Percentiles rank a stretch among this genome's conserved stretches.
phyloP scores from a whole-genome alignment of 2,113 vertebrate genomes.

The Cephalopholis sonnerati region DNA sequence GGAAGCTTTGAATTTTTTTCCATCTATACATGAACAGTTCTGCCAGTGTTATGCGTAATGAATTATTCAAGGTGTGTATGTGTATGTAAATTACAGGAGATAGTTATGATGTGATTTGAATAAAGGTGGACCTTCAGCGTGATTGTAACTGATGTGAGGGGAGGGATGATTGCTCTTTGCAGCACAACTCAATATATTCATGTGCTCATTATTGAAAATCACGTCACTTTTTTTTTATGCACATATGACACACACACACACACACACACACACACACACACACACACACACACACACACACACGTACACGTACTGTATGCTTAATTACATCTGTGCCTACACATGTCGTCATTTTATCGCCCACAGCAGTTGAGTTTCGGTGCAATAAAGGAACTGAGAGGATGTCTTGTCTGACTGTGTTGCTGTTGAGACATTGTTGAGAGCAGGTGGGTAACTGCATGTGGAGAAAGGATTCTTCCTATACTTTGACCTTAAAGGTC shows the following conservation, averaged over 20 bases:
- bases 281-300: background rate
- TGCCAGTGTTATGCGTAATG: conserved; percentile 72
- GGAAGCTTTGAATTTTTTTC: conserved; percentile 59
- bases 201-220: conserved; percentile 61
- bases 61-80: conserved; percentile 77
- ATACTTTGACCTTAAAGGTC: background rate
- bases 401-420: conserved; percentile 6
- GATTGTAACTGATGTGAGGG: conserved; percentile 71
- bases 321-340: conserved; percentile 21
- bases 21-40: conserved; percentile 61
- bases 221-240: conserved; percentile 16
- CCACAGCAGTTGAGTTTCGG: background rate
- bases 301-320: background rate
- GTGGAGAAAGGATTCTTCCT: conserved; percentile 39
- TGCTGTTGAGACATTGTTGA: background rate
- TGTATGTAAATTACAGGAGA: conserved; percentile 71
- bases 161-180: conserved; percentile 65
- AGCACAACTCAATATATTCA: conserved; percentile 54
- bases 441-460: conserved; percentile 5
- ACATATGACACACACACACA: background rate
- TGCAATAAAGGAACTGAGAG: conserved; percentile 1
- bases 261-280: conserved; percentile 3
- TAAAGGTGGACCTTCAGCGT: conserved; percentile 70
- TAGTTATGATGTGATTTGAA: conserved; percentile 74
- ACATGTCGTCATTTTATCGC: conserved; percentile 20